Percentiles rank a stretch among this genome's conserved stretches.
Evolutionary conservation across 2,888 invertebrate species (phyloP).

Genomic region (Eumacrocentrus americanus): DNA sequence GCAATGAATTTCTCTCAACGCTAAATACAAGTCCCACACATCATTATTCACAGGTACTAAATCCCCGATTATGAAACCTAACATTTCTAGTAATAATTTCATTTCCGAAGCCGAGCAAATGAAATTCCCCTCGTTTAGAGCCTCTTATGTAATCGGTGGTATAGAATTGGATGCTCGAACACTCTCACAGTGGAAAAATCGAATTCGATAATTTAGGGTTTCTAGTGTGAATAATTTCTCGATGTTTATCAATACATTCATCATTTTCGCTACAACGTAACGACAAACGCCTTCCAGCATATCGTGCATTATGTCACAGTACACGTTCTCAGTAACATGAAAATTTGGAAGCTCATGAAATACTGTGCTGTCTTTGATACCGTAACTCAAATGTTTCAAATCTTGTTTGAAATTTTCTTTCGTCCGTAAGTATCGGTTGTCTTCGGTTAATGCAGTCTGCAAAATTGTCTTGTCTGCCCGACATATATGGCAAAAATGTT

Average conservation of each 20-base stretch:
- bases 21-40: neutral
- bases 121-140: neutral
- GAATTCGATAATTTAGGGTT: neutral
- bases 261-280: neutral
- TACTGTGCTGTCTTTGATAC: slow-evolving; percentile 19
- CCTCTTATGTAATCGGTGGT: neutral
- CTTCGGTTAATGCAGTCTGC: slow-evolving; percentile 6
- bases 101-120: neutral
- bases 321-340: neutral
- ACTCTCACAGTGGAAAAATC: neutral
- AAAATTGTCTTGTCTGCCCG: slow-evolving; percentile 12
- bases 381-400: slow-evolving; percentile 15
- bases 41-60: neutral
- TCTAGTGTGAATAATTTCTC: neutral
- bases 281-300: neutral
- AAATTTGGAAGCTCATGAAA: slow-evolving; percentile 18
- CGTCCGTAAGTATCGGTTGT: slow-evolving; percentile 18
- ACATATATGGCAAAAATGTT: slow-evolving; percentile 32
- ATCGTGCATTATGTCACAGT: neutral
- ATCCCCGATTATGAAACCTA: neutral
- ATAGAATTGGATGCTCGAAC: neutral
- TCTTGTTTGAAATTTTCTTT: slow-evolving; percentile 17
- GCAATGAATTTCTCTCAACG: neutral
- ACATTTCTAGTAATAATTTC: neutral
- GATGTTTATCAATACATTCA: neutral